Base-by-base conservation (phyloP, 2,797 vertebrate species). In the Darevskia nairensis region DNA sequence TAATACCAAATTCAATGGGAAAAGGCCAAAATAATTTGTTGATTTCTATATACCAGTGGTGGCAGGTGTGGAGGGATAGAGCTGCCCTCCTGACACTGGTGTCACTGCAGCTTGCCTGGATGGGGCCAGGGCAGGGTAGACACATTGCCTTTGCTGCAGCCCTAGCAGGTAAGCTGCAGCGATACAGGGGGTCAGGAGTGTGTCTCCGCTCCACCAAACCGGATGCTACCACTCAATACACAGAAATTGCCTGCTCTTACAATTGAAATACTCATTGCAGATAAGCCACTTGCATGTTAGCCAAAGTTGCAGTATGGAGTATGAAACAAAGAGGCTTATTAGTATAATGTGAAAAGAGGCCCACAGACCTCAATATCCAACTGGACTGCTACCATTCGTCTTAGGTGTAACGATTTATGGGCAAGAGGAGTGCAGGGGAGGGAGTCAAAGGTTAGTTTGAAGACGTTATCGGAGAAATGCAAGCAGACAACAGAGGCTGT, bases 401-500 rank as follows among this genome's bases (percentile, higher is more conserved):
- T 44, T 3, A 15, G 2, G 27, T 61, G 91, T 92, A 83, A 13
- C 91, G 93, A 90, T 32, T 44, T 90, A 84, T 39, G 83, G 90
- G 84, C 82, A 84, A 83, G 92, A 94, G 91, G 92, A 85, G 81
- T 92, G 82, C 69, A 80, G 44, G 2, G 64, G n/a, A 72, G 81
- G 68, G 35, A 77, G 89, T 3, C 44, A 27, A 72, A 46, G 64
- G 91, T 97, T 97, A 97, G 96, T 97, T 88, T 89, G 95, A 92
- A 93, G 91, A 90, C 89, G 94, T 96, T 95, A 95, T 80, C 89
- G 72, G 79, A 94, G 92, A 86, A 94, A 94, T 69, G 86, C 94
- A 95, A 94, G 94, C 88, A 86, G 93, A 95, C 95, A 95, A 95
- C 88, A 96, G 93, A 89, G 91, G 94, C 96, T 95, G 94, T 95